These are phyloP conservation scores for Pilophorus perplexus DNA, from an alignment of 2,888 invertebrate genomes.

Conservation along the genomic window DNA sequence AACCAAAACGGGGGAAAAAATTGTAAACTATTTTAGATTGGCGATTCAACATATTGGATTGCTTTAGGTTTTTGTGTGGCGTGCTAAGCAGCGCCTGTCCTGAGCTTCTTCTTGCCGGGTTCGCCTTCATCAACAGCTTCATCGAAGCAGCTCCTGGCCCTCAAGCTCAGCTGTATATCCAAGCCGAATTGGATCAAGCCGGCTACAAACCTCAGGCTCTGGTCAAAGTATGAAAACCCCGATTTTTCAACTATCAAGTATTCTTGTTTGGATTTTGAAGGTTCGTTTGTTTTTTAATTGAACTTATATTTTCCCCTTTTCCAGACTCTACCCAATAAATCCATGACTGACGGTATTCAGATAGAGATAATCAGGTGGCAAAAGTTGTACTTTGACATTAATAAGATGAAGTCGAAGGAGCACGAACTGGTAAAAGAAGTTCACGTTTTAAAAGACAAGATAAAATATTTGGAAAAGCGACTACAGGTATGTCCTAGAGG, in stretches of 20 bases:
- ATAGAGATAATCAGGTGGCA: constrained; percentile 74
- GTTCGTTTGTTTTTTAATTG: too few species aligned
- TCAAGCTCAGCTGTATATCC: constrained; percentile 77
- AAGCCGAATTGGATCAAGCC: constrained; percentile 73
- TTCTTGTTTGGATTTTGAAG: too few species aligned
- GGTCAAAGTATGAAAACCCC: constrained; percentile 54
- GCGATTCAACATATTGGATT: too few species aligned
- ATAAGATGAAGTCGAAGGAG: constrained; percentile 67
- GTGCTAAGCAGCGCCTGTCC: constrained; percentile 73
- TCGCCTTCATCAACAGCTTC: constrained; percentile 81
- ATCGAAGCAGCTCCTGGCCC: constrained; percentile 71
- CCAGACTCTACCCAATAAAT: constrained; percentile 34
- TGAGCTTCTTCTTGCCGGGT: constrained; percentile 73
- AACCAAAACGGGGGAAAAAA: too few species aligned
- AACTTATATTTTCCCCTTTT: too few species aligned
- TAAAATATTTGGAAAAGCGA: constrained; percentile 67
- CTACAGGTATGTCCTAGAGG: constrained; percentile 66
- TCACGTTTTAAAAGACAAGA: constrained; percentile 63
- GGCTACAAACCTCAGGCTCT: constrained; percentile 64
- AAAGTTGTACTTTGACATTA: constrained; percentile 74
- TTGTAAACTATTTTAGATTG: too few species aligned
- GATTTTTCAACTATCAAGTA: too few species aligned
- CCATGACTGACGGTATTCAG: constrained; percentile 59
- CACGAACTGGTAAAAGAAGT: constrained; percentile 65
- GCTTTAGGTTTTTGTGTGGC: constrained; percentile 70